phyloP scores from a whole-genome alignment of 2,888 invertebrate genomes.

The Ochropacha duplaris region DNA sequence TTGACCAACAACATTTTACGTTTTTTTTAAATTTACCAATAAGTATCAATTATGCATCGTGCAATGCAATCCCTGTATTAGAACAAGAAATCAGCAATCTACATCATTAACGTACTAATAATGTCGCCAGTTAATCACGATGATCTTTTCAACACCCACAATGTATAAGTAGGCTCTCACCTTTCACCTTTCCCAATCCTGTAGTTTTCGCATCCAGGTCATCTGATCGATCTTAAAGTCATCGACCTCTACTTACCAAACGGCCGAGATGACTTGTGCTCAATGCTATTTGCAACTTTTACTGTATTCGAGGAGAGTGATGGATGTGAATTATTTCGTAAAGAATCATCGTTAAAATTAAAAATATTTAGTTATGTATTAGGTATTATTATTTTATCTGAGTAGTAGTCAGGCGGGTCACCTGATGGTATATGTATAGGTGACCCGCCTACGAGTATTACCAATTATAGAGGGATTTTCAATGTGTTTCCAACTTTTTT shows the following conservation, averaged over 20 bases:
- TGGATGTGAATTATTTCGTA: too few species aligned
- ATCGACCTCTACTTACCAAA: constrained; percentile 1
- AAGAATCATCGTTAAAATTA: too few species aligned
- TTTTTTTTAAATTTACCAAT: too few species aligned
- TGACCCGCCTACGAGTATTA: too few species aligned
- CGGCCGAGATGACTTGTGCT: background rate
- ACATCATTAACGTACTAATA: background rate
- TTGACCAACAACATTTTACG: too few species aligned
- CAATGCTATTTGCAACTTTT: background rate
- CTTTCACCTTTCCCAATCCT: constrained; percentile 6
- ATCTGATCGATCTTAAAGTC: constrained; percentile 5
- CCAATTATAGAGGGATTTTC: too few species aligned
- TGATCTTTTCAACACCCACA: constrained; percentile 2
- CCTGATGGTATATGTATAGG: too few species aligned
- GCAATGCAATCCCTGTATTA: background rate
- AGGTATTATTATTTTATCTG: too few species aligned
- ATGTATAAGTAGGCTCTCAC: constrained; percentile 3
- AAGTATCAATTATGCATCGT: too few species aligned
- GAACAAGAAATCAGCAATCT: background rate
- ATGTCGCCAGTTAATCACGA: background rate
- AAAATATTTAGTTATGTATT: too few species aligned
- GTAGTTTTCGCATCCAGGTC: constrained; percentile 3
- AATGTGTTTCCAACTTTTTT: too few species aligned
- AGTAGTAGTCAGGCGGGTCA: too few species aligned
- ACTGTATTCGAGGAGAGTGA: background rate